Base-by-base conservation (phyloP, 2,888 invertebrate genomes). In the Nomada fabriciana region DNA sequence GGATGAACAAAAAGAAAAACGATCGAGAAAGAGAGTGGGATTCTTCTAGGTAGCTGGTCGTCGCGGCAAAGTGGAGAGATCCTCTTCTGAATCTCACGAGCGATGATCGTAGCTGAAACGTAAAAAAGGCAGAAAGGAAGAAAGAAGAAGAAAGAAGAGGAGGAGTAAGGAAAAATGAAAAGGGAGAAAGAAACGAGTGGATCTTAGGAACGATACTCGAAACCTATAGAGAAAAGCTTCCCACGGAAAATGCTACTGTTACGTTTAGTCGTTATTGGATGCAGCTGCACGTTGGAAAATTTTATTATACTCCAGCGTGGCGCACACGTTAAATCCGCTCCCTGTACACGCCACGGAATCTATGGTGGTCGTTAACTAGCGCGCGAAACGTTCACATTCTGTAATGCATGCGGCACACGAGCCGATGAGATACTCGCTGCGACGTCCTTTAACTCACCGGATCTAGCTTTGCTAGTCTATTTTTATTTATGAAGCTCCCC, bases 301-400 rank as follows among this genome's bases (percentile, higher is more conserved):
- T 82, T 80, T 83, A 84, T 84, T 75, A 79, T 60, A 59, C 61
- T 57, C 47, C 55, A 55, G n/a, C 23, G 18, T 18, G 23, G 59
- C 36, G 63, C 43, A 23, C 13, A 15, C 61, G 71, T 60, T 61
- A 72, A 72, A 59, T 72, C 63, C 72, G n/a, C 47, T n/a, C 1
- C 52, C 53, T 25, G 18, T 50, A 29, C 23, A 15, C 59, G 15
- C 20, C 20, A 18, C 57, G 29, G 43, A 60, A 79, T 79, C 70
- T 75, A 65, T 53, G 70, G 52, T 13, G 71, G 57, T 68, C 76
- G 72, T 80, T 76, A 76, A 72, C 25, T 10, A 15, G 18, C 65
- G 23, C 43, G 29, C 42, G 64, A 29, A 36, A 43, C 64, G 36
- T 50, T 18, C 59, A 18, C 43, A 36, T 69, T 9, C 20, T 55